Conservation (phyloP, 2,888 invertebrate genomes). For the Stenurella melanura region DNA sequence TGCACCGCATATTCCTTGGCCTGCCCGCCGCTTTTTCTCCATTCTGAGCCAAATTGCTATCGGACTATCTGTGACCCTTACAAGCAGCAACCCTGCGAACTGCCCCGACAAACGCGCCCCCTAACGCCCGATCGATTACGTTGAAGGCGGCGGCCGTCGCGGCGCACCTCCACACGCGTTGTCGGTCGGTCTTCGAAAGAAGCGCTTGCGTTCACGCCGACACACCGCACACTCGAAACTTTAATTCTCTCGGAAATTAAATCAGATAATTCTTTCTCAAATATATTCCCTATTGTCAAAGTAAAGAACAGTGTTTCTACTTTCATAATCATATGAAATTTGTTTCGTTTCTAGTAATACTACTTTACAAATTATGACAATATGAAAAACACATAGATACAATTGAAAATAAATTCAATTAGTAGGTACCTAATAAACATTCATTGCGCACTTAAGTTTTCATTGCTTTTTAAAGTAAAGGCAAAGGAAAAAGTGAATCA, state of each 20-base stretch:
- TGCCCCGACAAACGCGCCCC: slow-evolving; percentile 71
- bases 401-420: too few species aligned
- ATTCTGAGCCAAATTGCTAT: slow-evolving; percentile 69
- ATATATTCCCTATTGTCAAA: too few species aligned
- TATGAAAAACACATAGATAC: too few species aligned
- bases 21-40: slow-evolving; percentile 70
- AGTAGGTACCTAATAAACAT: not conserved
- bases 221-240: slow-evolving; percentile 20
- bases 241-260: not conserved
- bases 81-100: slow-evolving; percentile 71
- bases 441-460: not conserved
- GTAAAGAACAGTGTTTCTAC: too few species aligned
- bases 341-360: too few species aligned
- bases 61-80: slow-evolving; percentile 69
- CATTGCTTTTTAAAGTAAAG: too few species aligned
- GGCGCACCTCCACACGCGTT: slow-evolving; percentile 45
- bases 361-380: too few species aligned
- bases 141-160: slow-evolving; percentile 57
- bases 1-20: slow-evolving; percentile 66
- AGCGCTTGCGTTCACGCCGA: slow-evolving; percentile 42
- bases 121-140: slow-evolving; percentile 67
- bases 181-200: slow-evolving; percentile 41
- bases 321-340: too few species aligned
- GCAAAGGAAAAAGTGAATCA: too few species aligned
- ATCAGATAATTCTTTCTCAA: not conserved